These are phyloP conservation scores for Echiichthys vipera DNA, from an alignment of 2,797 vertebrate genomes.

Conservation along the genomic window DNA sequence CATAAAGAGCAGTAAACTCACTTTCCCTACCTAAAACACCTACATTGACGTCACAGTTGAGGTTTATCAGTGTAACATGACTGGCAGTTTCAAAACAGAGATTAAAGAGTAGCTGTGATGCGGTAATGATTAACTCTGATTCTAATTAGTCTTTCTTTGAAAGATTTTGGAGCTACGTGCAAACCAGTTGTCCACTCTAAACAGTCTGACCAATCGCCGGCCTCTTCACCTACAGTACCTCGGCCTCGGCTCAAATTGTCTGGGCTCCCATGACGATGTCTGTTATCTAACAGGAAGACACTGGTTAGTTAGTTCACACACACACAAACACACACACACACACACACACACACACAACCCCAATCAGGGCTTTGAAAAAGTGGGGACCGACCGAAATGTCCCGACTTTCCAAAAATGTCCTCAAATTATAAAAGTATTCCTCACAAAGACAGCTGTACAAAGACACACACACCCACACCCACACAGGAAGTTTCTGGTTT, in stretches of 20 bases:
- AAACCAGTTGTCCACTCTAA: constrained; percentile 82
- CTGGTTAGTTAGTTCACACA: constrained; percentile 82
- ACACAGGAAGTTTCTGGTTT: constrained; percentile 8
- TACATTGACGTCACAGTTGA: not conserved
- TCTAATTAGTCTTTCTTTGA: not conserved
- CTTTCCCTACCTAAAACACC: not conserved
- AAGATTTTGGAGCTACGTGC: constrained; percentile 90
- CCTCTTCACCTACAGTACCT: constrained; percentile 85
- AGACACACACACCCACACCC: not conserved
- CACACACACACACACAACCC: constrained; percentile 6
- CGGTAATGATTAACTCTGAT: not conserved
- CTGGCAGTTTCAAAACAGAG: not conserved
- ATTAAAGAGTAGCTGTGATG: not conserved
- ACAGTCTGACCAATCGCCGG: constrained; percentile 68
- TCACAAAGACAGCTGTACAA: not conserved
- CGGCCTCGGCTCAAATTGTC: constrained; percentile 85
- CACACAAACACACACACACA: constrained; percentile 10
- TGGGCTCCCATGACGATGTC: constrained; percentile 75
- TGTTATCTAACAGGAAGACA: constrained; percentile 71
- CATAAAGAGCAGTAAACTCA: not conserved
- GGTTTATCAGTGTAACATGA: not conserved
- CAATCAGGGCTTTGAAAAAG: no score
- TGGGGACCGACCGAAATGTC: no score
- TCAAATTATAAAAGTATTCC: no score
- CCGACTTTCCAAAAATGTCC: no score